A percentile compares a stretch with the other conserved stretches of the same genome.
phyloP scores from a whole-genome alignment of 2,797 vertebrate species.

The Balearica regulorum region DNA sequence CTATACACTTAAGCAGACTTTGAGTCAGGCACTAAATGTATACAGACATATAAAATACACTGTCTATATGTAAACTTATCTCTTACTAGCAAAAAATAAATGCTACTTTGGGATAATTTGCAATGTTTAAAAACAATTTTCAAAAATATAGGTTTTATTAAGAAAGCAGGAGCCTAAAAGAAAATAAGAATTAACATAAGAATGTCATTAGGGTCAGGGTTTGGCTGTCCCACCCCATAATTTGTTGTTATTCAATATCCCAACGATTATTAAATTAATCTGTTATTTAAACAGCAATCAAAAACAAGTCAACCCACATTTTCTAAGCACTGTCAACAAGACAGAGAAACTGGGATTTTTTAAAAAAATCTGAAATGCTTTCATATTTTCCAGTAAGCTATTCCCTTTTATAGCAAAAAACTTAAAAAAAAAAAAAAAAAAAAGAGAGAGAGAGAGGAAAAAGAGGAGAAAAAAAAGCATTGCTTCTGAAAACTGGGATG shows the following conservation, averaged over 20 bases:
- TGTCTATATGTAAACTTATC: slow-evolving; percentile 19
- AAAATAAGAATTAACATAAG: slow-evolving; percentile 81
- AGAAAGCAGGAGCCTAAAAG: slow-evolving; percentile 79
- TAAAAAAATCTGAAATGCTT: slow-evolving; percentile 9
- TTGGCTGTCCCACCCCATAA: slow-evolving; percentile 71
- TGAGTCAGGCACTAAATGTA: neutral
- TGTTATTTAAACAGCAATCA: slow-evolving; percentile 74
- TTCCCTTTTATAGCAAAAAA: slow-evolving; percentile 1
- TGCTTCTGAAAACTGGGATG: neutral
- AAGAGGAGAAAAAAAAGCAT: neutral
- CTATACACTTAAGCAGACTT: neutral
- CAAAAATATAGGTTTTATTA: slow-evolving; percentile 79
- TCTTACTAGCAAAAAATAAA: slow-evolving; percentile 29
- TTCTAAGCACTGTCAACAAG: slow-evolving; percentile 71
- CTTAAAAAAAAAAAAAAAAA: fast-evolving
- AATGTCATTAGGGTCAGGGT: slow-evolving; percentile 78
- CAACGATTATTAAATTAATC: slow-evolving; percentile 81
- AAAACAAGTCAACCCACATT: slow-evolving; percentile 72
- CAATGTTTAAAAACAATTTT: slow-evolving; percentile 67
- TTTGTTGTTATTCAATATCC: slow-evolving; percentile 76
- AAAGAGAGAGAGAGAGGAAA: no score
- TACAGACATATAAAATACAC: neutral
- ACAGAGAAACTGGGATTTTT: slow-evolving; percentile 54
- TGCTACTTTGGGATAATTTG: slow-evolving; percentile 42
- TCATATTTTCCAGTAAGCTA: slow-evolving; percentile 57